Evolutionary conservation across 2,113 vertebrate genomes (phyloP), one percentile per base, ranked within the genome.

Genomic region (Irena cyanogastra): DNA sequence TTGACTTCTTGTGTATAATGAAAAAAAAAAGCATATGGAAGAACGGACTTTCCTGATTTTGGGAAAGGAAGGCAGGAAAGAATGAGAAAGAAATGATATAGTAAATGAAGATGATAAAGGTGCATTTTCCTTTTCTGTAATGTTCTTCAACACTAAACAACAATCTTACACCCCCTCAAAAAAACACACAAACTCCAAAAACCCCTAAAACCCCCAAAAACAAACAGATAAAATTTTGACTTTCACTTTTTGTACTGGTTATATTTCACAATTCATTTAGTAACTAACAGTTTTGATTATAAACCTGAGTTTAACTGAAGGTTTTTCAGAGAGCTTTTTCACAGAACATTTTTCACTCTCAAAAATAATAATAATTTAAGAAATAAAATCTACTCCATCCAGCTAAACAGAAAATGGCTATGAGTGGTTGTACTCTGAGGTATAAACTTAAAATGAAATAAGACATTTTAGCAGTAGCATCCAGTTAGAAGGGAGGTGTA

Each of bases 171-270:
- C 1, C 9, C 4, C 28, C 5, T 33, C 6, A 26, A 71, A 61
- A 37, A 56, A 42, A 28, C 3, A 9, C 15, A 3, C 19, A 39
- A 39, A n/a, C 16, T 3, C 12, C 12, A 14, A 22, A 49, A 68
- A 27, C 3, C 4, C 37, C 5, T 7, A 14, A 37, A 45, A 17
- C 4, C 3, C 6, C 5, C 20, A 3, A 19, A 31, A 24, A 4
- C 17, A 81, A 69, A 1, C 3, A 33, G 23, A 31, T 33, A 47
- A 80, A 76, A 66, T 30, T n/a, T 23, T 35, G 9, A 45, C 13
- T 56, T 31, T 41, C 19, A 33, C 3, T n/a, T 61, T 66, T 53
- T 28, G 0, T 54, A 31, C 12, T 44, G 21, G 0, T 27, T 35
- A 6, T 71, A 15, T 35, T 63, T 63, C 14, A 31, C 5, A 49